Evolutionary conservation across 2,888 invertebrate genomes (phyloP).

Genomic region (Rapana venosa): DNA sequence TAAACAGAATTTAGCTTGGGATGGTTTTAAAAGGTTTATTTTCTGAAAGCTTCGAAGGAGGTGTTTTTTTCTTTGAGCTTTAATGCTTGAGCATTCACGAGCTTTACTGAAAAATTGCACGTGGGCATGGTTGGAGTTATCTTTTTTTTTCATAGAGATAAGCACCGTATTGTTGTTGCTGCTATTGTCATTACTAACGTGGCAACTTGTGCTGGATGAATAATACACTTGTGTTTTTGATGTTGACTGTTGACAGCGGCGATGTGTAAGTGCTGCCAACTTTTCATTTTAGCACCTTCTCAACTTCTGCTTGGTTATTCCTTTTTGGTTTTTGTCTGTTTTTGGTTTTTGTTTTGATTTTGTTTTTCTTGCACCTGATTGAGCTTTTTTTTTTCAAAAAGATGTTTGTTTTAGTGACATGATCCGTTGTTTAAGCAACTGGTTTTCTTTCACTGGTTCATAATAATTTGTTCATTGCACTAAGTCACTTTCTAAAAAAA

Average conservation of each 20-base stretch:
- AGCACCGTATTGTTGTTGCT: neutral
- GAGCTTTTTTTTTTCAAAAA: neutral
- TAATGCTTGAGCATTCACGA: conserved; percentile 4
- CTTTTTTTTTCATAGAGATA: neutral
- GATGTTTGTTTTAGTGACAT: neutral
- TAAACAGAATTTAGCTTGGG: neutral
- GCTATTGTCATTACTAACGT: conserved; percentile 10
- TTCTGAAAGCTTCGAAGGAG: neutral
- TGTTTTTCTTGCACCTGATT: neutral
- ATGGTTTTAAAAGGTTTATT: no score
- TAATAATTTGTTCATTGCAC: neutral
- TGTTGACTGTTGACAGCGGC: conserved; percentile 37
- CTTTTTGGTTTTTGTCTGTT: neutral
- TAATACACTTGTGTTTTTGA: conserved; percentile 34
- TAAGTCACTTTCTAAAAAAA: neutral
- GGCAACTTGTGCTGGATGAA: neutral
- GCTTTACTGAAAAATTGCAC: conserved; percentile 6
- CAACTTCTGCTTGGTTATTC: conserved; percentile 14
- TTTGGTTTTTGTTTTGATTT: neutral
- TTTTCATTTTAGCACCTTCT: conserved; percentile 21
- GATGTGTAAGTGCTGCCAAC: conserved; percentile 41
- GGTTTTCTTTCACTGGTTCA: neutral
- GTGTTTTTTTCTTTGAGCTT: neutral
- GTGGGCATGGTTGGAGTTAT: neutral
- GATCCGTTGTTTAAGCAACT: neutral